Percentiles rank a stretch among this genome's conserved stretches.
Conservation (phyloP, 2,113 vertebrate species). For the human (Homo sapiens) region GRCh38 chr2:96718501-96719000, state of each 20-base stretch:
- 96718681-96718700: background rate
- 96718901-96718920: background rate
- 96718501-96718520: background rate
- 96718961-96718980: background rate
- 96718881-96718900: background rate
- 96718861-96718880: background rate
- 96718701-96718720: background rate
- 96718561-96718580: no score
- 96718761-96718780: background rate
- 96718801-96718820: background rate
- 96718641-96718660: background rate
- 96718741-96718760: background rate
- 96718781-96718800: background rate
- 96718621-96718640: background rate
- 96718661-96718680: background rate
- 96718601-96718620: background rate
- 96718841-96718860: background rate
- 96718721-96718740: background rate
- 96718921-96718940: background rate
- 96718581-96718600: background rate
- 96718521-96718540: background rate
- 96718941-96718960: background rate
- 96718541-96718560: background rate
- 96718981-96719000: background rate
- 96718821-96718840: background rate